These are phyloP conservation scores for Serinus canaria DNA, from an alignment of 2,113 vertebrate genomes.

Conservation along the genomic window DNA sequence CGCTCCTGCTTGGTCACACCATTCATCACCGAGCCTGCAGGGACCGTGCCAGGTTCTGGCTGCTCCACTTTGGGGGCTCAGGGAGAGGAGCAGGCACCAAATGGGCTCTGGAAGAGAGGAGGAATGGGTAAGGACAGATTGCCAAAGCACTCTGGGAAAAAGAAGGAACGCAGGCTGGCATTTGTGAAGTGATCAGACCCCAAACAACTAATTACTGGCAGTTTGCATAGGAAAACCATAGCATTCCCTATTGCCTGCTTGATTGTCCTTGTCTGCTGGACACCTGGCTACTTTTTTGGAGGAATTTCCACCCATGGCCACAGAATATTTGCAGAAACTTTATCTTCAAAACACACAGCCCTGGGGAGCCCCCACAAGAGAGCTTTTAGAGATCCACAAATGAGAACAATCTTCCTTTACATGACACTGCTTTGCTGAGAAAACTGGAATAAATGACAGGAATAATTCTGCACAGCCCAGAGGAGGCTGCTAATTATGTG, in stretches of 20 bases:
- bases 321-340: background rate
- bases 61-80: conserved; percentile 57
- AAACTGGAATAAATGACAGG: background rate
- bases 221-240: background rate
- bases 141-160: background rate
- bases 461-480: background rate
- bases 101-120: background rate
- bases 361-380: background rate
- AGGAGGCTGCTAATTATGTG: background rate
- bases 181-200: background rate
- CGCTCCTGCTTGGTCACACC: conserved; percentile 60
- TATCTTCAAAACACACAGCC: background rate
- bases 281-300: background rate
- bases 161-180: background rate
- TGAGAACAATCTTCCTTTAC: background rate
- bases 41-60: background rate
- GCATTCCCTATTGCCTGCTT: background rate
- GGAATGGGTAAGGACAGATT: background rate
- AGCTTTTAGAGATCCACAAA: background rate
- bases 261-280: background rate
- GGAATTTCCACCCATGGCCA: background rate
- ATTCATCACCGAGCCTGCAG: conserved; percentile 70
- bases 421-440: background rate
- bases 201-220: background rate
- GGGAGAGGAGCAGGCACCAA: background rate